phyloP scores from a whole-genome alignment of 2,797 vertebrate genomes.

The Coilia nasus region DNA sequence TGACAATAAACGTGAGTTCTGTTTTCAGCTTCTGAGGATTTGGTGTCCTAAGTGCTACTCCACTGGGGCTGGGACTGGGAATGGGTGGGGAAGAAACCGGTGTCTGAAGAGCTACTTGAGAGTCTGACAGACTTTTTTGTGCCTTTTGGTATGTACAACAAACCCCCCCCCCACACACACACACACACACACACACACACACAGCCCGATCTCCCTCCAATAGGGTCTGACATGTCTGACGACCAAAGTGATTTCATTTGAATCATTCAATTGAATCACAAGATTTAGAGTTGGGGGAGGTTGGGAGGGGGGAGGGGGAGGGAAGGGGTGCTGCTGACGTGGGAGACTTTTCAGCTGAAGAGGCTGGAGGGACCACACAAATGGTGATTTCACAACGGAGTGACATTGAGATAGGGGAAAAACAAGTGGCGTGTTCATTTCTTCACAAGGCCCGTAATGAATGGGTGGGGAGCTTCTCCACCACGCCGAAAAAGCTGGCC shows the following conservation, averaged over 20 bases:
- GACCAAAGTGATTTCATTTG: not conserved
- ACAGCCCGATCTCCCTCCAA: not conserved
- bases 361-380: constrained; percentile 11
- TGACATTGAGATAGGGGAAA: constrained; percentile 36
- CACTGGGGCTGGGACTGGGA: not conserved
- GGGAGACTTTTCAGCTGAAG: not conserved
- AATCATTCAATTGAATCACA: not conserved
- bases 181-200: not conserved
- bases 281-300: not conserved
- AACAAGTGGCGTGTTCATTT: constrained; percentile 54
- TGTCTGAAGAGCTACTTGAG: not conserved
- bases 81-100: not conserved
- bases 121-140: not conserved
- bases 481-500: not conserved
- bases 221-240: not conserved
- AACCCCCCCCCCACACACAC: no score
- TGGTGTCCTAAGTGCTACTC: not conserved
- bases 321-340: not conserved
- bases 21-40: constrained; percentile 3
- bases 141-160: not conserved
- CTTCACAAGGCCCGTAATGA: constrained; percentile 54
- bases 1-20: not conserved
- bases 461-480: constrained; percentile 35
- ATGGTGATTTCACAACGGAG: constrained; percentile 51
- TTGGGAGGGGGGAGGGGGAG: not conserved